These are phyloP conservation scores for Diabrotica balteata DNA, from an alignment of 2,888 invertebrate genomes.

Conservation along the genomic window DNA sequence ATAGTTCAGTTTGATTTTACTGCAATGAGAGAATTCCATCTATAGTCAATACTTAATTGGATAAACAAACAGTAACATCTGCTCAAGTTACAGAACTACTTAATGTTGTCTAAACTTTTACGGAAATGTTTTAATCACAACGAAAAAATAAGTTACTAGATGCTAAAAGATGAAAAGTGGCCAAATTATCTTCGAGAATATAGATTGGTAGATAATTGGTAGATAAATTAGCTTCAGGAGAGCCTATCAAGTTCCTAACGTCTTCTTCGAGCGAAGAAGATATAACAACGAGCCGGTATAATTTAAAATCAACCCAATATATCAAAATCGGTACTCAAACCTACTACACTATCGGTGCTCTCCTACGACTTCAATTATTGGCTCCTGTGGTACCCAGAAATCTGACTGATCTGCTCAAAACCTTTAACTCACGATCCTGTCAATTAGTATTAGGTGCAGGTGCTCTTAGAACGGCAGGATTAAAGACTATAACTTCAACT, in stretches of 20 bases:
- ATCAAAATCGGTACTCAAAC: slow-evolving; percentile 62
- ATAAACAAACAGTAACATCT: slow-evolving; percentile 76
- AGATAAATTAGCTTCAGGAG: slow-evolving; percentile 64
- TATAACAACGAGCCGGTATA: slow-evolving; percentile 55
- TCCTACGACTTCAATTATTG: slow-evolving; percentile 82
- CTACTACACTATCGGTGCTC: slow-evolving; percentile 81
- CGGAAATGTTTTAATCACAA: slow-evolving; percentile 82
- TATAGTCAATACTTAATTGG: slow-evolving; percentile 79
- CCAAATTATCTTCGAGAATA: slow-evolving; percentile 89
- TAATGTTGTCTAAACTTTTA: slow-evolving; percentile 80
- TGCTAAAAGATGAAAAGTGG: slow-evolving; percentile 91
- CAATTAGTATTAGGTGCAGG: slow-evolving; percentile 96
- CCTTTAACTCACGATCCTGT: slow-evolving; percentile 88
- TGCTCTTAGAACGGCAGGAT: slow-evolving; percentile 90
- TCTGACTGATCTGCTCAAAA: slow-evolving; percentile 86
- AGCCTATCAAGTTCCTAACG: slow-evolving; percentile 50
- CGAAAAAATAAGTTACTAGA: slow-evolving; percentile 88
- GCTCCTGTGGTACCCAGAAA: slow-evolving; percentile 83
- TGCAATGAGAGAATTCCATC: slow-evolving; percentile 93
- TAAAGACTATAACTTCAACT: slow-evolving; percentile 90
- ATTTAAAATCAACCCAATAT: slow-evolving; percentile 64
- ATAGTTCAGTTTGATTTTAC: slow-evolving; percentile 86
- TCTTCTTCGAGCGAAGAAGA: slow-evolving; percentile 57
- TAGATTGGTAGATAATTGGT: slow-evolving; percentile 89
- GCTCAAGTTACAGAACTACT: slow-evolving; percentile 80